Evolutionary conservation across 1,140 invertebrate species (phyloP).

Genomic region (Plectrocnemia conspersa): DNA sequence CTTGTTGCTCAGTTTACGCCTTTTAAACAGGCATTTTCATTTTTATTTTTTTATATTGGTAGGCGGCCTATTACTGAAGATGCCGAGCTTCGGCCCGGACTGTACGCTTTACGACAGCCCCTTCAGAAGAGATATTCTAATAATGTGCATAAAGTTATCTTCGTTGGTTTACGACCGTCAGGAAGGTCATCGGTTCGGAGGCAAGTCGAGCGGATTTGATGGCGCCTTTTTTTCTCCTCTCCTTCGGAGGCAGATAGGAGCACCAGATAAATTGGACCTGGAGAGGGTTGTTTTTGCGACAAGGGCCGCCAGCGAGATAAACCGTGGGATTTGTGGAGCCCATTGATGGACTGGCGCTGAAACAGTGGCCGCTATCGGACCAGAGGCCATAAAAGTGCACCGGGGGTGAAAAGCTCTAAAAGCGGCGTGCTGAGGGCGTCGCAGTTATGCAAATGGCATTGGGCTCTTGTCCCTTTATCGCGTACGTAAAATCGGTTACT

Average conservation of each 20-base stretch:
- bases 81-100: conserved; percentile 4
- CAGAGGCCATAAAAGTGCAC: conserved; percentile 9
- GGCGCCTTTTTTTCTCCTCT: conserved; percentile 28
- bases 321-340: conserved; percentile 19
- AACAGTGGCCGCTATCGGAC: conserved; percentile 9
- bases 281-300: not conserved
- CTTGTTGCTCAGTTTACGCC: conserved; percentile 34
- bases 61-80: conserved; percentile 23
- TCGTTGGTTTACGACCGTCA: conserved; percentile 27
- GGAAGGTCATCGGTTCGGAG: conserved; percentile 31
- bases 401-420: conserved; percentile 1
- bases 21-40: conserved; percentile 34
- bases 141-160: conserved; percentile 37
- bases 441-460: conserved; percentile 2
- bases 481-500: too few species aligned
- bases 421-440: not conserved
- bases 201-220: conserved; percentile 35
- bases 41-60: conserved; percentile 35
- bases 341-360: conserved; percentile 16
- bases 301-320: conserved; percentile 10
- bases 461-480: too few species aligned
- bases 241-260: conserved; percentile 17
- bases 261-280: conserved; percentile 18
- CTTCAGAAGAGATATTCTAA: conserved; percentile 34
- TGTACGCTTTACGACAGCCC: conserved; percentile 20